Evolutionary conservation across 2,888 invertebrate species (phyloP), one percentile per base, ranked within the genome.

Genomic region (Timema podura): DNA sequence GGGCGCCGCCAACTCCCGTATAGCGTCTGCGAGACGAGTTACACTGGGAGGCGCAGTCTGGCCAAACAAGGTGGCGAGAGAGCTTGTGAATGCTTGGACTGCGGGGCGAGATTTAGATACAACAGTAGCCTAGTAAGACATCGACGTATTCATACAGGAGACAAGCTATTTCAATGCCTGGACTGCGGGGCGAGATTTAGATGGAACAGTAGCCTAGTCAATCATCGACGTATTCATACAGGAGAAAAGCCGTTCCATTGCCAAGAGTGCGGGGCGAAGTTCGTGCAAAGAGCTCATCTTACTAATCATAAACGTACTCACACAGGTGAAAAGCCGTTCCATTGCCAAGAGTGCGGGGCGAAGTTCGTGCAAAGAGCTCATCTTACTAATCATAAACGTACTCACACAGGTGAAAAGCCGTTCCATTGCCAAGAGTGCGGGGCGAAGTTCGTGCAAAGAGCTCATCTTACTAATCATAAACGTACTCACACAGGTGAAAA

Each of bases 71-170:
- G 9, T 9, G 59, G 59, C 9, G 16, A 59, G 13, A 59, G 30
- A 59, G 16, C 59, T 10, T 5, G 2, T 15, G 10, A 10, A 15
- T 59, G 59, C 15, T 10, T 16, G 10, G 15, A 16, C 15, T 59
- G 59, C 15, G 59, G 15, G 30, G 30, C 30, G 30, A 30, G 7
- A 10, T 59, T 59, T 59, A 9, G 7, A 9, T 30, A n/a, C 7
- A 59, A n/a, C 7, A n/a, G 7, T 10, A 10, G 9, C 8, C 59
- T 59, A 7, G 16, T 15, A n/a, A 7, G 16, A 15, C 59, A 59
- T n/a, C 59, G 8, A n/a, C 59, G n/a, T 30, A 59, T n/a, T 7
- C 59, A 59, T 59, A 59, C 59, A 59, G 59, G 59, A 7, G 59
- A 59, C 15, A 59, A n/a, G 16, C 59, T 30, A 59, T 59, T 59